A percentile compares a stretch with the other conserved stretches of the same genome.
Evolutionary conservation across 2,888 invertebrate species (phyloP).

Genomic region (Bombyx huttoni): DNA sequence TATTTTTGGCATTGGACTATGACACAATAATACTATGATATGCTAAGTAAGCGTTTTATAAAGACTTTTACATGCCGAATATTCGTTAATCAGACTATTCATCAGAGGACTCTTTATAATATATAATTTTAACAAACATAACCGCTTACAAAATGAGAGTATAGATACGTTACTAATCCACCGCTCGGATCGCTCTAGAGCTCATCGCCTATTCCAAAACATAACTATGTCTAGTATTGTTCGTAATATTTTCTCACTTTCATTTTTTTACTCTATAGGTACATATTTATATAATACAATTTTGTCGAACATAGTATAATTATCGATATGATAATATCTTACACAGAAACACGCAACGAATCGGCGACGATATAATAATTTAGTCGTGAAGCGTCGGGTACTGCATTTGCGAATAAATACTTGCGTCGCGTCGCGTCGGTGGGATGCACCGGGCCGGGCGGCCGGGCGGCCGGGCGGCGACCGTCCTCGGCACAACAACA

Average conservation of each 20-base stretch:
- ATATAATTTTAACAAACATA: constrained; percentile 71
- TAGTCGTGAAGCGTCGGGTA: constrained; percentile 59
- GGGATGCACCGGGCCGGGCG: constrained; percentile 28
- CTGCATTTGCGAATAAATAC: constrained; percentile 60
- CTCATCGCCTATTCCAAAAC: constrained; percentile 62
- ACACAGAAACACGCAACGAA: constrained; percentile 68
- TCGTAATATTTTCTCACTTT: constrained; percentile 71
- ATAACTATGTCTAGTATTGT: constrained; percentile 66
- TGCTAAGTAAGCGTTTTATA: constrained; percentile 74
- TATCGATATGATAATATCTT: constrained; percentile 66
- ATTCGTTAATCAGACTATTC: constrained; percentile 72
- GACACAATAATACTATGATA: constrained; percentile 74
- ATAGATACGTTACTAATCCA: constrained; percentile 50
- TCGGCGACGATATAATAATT: constrained; percentile 61
- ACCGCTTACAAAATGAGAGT: constrained; percentile 67
- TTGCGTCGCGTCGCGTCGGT: constrained; percentile 54
- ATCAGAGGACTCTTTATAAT: constrained; percentile 69
- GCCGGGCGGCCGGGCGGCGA: constrained; percentile 6
- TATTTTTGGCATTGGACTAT: constrained; percentile 74
- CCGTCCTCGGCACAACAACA: constrained; percentile 36
- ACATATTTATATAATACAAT: constrained; percentile 68
- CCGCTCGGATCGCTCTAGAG: constrained; percentile 54
- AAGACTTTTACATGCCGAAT: constrained; percentile 73
- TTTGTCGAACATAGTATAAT: constrained; percentile 62
- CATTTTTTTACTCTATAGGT: constrained; percentile 68